A percentile compares a stretch with the other conserved stretches of the same genome.
phyloP scores from a whole-genome alignment of 1,140 invertebrate species.

The Medauroidea extradentata region DNA sequence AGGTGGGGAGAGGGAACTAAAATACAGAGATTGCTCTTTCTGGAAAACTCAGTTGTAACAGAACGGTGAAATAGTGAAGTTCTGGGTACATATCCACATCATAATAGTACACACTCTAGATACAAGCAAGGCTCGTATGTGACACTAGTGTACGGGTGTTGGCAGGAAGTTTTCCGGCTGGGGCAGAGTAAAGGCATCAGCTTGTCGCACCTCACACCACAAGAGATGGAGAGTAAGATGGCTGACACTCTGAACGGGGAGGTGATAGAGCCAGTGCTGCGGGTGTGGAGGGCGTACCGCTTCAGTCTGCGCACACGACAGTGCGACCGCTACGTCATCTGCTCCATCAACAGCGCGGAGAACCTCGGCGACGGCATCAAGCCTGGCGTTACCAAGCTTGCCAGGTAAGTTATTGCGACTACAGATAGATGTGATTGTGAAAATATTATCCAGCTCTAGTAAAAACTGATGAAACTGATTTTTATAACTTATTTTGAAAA shows the following conservation, averaged over 20 bases:
- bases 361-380: conserved; percentile 51
- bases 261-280: conserved; percentile 68
- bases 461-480: too few species aligned
- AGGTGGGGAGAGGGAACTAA: too few species aligned
- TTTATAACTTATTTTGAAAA: too few species aligned
- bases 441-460: neutral
- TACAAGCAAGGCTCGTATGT: too few species aligned
- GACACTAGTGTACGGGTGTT: too few species aligned
- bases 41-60: too few species aligned
- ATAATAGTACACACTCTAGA: too few species aligned
- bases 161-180: conserved; percentile 60
- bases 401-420: conserved; percentile 33
- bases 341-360: conserved; percentile 57
- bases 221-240: conserved; percentile 66
- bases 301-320: conserved; percentile 61
- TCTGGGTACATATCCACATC: too few species aligned
- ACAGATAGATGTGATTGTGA: too few species aligned
- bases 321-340: conserved; percentile 72
- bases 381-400: conserved; percentile 60
- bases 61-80: too few species aligned
- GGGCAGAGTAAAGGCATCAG: conserved; percentile 61
- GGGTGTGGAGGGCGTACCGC: conserved; percentile 63
- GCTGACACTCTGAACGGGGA: conserved; percentile 74
- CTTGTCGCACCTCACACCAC: conserved; percentile 41
- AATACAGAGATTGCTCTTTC: too few species aligned